phyloP scores from a whole-genome alignment of 2,888 invertebrate genomes.

The Meteorus colon region DNA sequence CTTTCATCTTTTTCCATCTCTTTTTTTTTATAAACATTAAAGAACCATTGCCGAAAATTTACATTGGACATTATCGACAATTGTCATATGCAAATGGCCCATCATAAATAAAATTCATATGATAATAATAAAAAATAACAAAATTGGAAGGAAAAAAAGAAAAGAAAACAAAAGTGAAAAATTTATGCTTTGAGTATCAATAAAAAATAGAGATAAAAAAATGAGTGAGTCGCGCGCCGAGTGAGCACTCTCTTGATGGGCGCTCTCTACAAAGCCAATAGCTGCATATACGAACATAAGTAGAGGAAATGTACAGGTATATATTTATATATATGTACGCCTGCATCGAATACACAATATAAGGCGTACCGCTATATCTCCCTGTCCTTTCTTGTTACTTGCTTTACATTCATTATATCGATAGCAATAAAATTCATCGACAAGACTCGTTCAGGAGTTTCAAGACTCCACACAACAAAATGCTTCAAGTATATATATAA shows the following conservation, averaged over 20 bases:
- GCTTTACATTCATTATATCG: constrained; percentile 30
- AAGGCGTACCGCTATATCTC: constrained; percentile 27
- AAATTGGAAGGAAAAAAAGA: not conserved
- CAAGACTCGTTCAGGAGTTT: constrained; percentile 8
- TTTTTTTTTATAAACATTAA: not conserved
- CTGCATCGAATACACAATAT: constrained; percentile 1
- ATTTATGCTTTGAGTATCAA: not conserved
- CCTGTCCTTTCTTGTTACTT: constrained; percentile 37
- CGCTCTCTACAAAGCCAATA: constrained; percentile 1
- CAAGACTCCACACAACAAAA: constrained; percentile 5
- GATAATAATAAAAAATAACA: not conserved
- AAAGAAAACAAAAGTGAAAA: not conserved
- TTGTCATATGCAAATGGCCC: not conserved
- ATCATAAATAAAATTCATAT: not conserved
- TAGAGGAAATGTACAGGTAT: constrained; percentile 3
- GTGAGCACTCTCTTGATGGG: not conserved
- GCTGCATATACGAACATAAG: constrained; percentile 4
- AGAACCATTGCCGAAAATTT: not conserved
- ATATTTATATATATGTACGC: constrained; percentile 5
- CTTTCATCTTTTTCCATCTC: too few relatives aligned
- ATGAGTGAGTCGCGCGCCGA: not conserved
- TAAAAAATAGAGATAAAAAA: not conserved
- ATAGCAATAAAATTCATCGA: constrained; percentile 30
- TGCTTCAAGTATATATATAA: not conserved
- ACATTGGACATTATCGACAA: constrained; percentile 9